Conservation (phyloP, 2,113 vertebrate genomes). For the Poeciliopsis turrubarensis region DNA sequence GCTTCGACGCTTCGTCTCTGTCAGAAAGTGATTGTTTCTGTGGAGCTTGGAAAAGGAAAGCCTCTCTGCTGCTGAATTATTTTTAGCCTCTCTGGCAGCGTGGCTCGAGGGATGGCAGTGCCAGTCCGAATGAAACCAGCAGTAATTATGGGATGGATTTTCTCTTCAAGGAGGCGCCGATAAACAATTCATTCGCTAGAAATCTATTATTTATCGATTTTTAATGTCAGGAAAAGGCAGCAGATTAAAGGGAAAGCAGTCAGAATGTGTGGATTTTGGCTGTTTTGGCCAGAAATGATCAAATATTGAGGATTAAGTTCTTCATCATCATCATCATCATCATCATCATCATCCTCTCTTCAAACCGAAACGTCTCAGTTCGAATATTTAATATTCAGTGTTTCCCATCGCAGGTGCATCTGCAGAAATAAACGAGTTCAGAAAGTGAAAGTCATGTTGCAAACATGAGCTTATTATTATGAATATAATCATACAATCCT, state of each 20-base stretch:
- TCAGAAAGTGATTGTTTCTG: background rate
- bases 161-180: background rate
- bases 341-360: no score
- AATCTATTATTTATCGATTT: background rate
- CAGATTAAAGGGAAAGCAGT: background rate
- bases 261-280: background rate
- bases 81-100: slow-evolving; percentile 30
- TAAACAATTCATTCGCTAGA: slow-evolving; percentile 2
- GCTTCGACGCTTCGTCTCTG: background rate
- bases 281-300: no score
- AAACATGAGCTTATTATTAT: no score
- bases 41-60: slow-evolving; percentile 1
- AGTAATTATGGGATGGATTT: slow-evolving; percentile 15
- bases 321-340: no score
- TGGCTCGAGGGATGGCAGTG: slow-evolving; percentile 32
- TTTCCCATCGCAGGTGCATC: no score
- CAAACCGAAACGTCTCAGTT: no score
- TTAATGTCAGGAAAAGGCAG: background rate
- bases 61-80: slow-evolving; percentile 21
- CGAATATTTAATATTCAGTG: no score
- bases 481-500: no score
- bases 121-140: slow-evolving; percentile 17
- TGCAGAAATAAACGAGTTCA: no score
- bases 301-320: no score
- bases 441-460: no score